phyloP scores from a whole-genome alignment of 2,888 invertebrate species.

The Eupithecia tripunctaria region DNA sequence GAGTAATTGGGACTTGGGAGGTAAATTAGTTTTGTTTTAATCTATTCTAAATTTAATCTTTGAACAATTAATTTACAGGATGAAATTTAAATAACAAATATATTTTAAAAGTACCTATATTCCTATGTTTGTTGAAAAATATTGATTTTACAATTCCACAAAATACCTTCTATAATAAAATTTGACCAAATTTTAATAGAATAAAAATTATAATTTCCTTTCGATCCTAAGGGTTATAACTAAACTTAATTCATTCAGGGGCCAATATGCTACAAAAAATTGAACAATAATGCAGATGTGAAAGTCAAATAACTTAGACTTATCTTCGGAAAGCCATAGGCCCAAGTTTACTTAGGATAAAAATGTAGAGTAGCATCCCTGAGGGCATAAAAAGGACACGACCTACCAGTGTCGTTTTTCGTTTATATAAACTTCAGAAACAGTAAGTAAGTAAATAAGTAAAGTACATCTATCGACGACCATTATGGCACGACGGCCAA shows the following conservation, averaged over 20 bases:
- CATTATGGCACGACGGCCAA: too few relatives aligned
- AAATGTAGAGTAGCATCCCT: conserved; percentile 8
- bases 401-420: neutral
- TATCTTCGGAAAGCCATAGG: conserved; percentile 1
- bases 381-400: neutral
- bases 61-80: neutral
- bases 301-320: conserved; percentile 11
- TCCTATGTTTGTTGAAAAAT: neutral
- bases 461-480: too few relatives aligned
- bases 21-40: too few relatives aligned
- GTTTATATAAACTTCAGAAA: neutral
- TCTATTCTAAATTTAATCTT: too few relatives aligned
- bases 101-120: neutral
- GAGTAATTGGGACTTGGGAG: neutral
- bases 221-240: neutral
- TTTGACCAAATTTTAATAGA: neutral
- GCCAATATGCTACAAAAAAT: conserved; percentile 1
- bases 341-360: conserved; percentile 5
- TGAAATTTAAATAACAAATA: neutral
- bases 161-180: neutral
- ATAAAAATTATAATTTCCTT: neutral
- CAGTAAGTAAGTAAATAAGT: neutral
- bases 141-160: neutral
- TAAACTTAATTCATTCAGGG: neutral
- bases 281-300: neutral